A percentile compares a stretch with the other conserved stretches of the same genome.
These are phyloP conservation scores for Pungitius pungitius DNA, from an alignment of 2,113 vertebrate genomes.

Conservation along the genomic window DNA sequence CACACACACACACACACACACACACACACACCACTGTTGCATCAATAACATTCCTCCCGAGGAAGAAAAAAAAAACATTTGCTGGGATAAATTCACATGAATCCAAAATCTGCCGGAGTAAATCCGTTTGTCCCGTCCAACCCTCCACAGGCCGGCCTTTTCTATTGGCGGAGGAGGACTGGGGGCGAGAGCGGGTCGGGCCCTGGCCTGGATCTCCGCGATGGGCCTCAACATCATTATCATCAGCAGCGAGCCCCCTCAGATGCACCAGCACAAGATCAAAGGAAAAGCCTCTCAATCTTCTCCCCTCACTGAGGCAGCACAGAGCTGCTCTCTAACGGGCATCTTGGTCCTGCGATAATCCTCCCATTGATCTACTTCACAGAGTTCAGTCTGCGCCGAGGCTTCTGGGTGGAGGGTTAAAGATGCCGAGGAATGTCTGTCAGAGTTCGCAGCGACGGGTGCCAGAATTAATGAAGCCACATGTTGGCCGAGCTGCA, in stretches of 20 bases:
- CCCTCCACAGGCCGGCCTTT: slow-evolving; percentile 57
- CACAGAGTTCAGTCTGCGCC: slow-evolving; percentile 67
- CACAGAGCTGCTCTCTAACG: slow-evolving; percentile 74
- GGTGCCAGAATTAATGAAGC: slow-evolving; percentile 65
- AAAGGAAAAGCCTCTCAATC: slow-evolving; percentile 78
- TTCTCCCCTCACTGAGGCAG: slow-evolving; percentile 74
- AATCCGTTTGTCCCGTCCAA: slow-evolving; percentile 66
- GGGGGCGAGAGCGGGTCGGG: slow-evolving; percentile 30
- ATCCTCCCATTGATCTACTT: slow-evolving; percentile 79
- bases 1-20: slow-evolving; percentile 40
- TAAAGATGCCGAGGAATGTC: slow-evolving; percentile 75
- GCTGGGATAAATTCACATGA: slow-evolving; percentile 61
- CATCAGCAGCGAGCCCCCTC: slow-evolving; percentile 73
- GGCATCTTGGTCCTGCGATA: slow-evolving; percentile 76
- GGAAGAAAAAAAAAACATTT: slow-evolving; percentile 46
- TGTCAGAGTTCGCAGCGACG: slow-evolving; percentile 62
- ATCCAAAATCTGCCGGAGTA: slow-evolving; percentile 57
- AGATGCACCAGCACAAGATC: slow-evolving; percentile 71
- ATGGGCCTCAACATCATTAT: slow-evolving; percentile 71
- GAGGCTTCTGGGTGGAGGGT: slow-evolving; percentile 69
- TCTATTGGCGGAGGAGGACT: slow-evolving; percentile 39
- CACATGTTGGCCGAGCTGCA: slow-evolving; percentile 1
- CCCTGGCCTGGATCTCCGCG: slow-evolving; percentile 58
- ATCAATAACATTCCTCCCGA: slow-evolving; percentile 64
- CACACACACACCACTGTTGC: slow-evolving; percentile 43